A percentile compares a stretch with the other conserved stretches of the same genome.
phyloP scores from a whole-genome alignment of 2,888 invertebrate species.

The Teleiodes luculella region DNA sequence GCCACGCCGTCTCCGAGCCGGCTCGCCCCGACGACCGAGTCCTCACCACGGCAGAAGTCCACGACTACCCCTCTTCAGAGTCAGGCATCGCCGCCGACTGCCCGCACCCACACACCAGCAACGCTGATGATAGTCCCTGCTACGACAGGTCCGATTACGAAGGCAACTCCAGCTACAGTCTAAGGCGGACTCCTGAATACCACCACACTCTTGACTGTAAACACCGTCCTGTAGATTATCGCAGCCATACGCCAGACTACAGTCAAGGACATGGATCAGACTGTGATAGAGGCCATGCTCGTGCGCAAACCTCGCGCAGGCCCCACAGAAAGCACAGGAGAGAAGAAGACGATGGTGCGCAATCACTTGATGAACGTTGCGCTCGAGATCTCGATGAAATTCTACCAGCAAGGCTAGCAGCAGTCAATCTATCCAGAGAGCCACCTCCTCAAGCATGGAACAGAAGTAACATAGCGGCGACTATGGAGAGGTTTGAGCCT shows the following conservation, averaged over 20 bases:
- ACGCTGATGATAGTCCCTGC: constrained; percentile 68
- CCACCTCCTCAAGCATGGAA: constrained; percentile 78
- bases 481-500: constrained; percentile 82
- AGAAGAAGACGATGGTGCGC: constrained; percentile 69
- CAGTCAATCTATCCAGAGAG: constrained; percentile 66
- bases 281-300: constrained; percentile 55
- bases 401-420: constrained; percentile 70
- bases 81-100: constrained; percentile 76
- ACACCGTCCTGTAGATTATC: constrained; percentile 60
- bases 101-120: constrained; percentile 67
- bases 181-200: constrained; percentile 62
- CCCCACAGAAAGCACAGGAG: constrained; percentile 49
- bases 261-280: constrained; percentile 60
- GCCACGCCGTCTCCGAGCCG: constrained; percentile 69
- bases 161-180: constrained; percentile 63
- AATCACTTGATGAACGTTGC: constrained; percentile 69
- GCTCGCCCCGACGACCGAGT: constrained; percentile 70
- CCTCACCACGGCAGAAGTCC: constrained; percentile 69
- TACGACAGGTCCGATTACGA: constrained; percentile 72
- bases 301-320: constrained; percentile 63
- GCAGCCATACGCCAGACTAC: constrained; percentile 70
- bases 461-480: constrained; percentile 81
- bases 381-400: constrained; percentile 74
- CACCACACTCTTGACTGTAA: constrained; percentile 66
- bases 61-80: constrained; percentile 75